Evolutionary conservation across 2,113 vertebrate species (phyloP).

Genomic region (Phylloscopus trochilus): DNA sequence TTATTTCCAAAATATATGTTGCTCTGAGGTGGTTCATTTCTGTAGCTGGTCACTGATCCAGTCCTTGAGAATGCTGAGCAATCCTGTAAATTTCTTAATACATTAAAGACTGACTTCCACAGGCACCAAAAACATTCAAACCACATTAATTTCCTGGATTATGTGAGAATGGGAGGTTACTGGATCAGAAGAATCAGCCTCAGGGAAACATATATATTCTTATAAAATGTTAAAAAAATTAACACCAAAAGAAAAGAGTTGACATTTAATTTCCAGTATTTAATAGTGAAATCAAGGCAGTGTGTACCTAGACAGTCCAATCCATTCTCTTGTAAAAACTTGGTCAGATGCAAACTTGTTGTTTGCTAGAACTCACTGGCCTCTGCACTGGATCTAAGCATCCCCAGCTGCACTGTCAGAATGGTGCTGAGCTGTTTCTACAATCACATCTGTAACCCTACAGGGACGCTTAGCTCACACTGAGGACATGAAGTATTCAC

Average conservation of each 20-base stretch:
- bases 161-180: not conserved
- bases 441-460: not conserved
- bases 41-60: not conserved
- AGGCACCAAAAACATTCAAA: not conserved
- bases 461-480: not conserved
- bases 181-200: constrained; percentile 24
- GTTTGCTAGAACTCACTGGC: not conserved
- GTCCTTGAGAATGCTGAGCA: not conserved
- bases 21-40: not conserved
- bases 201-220: constrained; percentile 13
- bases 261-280: not conserved
- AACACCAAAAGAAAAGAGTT: not conserved
- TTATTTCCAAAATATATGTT: constrained; percentile 8
- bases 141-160: not conserved
- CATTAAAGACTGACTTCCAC: not conserved
- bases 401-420: not conserved
- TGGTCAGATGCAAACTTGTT: not conserved
- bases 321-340: not conserved
- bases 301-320: not conserved
- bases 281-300: not conserved
- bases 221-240: not conserved
- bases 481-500: not conserved
- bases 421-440: not conserved
- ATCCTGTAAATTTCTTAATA: not conserved
- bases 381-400: not conserved